phyloP scores from a whole-genome alignment of 2,113 vertebrate species.

The Formicarius rufipectus region DNA sequence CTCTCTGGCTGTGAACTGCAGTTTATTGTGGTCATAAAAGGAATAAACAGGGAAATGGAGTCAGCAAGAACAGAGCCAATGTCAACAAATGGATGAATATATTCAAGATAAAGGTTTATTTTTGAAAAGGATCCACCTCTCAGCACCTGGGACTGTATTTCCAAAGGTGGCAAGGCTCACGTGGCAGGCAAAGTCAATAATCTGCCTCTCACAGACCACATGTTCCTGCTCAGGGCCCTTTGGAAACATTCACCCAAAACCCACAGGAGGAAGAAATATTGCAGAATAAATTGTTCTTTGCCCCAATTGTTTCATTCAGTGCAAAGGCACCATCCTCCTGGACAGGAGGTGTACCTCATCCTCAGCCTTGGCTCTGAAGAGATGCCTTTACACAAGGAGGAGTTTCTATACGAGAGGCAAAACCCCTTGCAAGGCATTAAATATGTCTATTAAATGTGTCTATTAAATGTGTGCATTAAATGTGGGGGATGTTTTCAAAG shows the following conservation, averaged over 20 bases:
- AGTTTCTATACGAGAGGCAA: background rate
- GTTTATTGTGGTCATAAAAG: background rate
- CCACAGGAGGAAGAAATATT: fast-evolving
- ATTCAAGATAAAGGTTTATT: background rate
- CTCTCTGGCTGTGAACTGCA: background rate
- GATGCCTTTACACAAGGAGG: background rate
- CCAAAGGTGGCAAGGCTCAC: background rate
- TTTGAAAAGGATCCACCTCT: background rate
- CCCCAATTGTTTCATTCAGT: background rate
- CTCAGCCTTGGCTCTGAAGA: background rate
- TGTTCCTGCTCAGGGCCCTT: background rate
- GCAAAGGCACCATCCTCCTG: background rate
- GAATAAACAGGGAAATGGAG: background rate
- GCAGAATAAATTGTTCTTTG: background rate
- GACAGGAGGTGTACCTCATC: background rate
- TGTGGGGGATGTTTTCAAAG: background rate
- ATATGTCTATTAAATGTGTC: background rate
- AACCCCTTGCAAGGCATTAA: background rate
- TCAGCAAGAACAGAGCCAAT: background rate
- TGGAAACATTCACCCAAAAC: background rate
- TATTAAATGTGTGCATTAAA: no score
- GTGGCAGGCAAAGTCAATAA: background rate
- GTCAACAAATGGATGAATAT: background rate
- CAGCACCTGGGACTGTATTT: background rate
- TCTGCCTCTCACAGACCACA: background rate